These are phyloP conservation scores for Calosoma granatense DNA, from an alignment of 1,140 invertebrate species.

Conservation along the genomic window DNA sequence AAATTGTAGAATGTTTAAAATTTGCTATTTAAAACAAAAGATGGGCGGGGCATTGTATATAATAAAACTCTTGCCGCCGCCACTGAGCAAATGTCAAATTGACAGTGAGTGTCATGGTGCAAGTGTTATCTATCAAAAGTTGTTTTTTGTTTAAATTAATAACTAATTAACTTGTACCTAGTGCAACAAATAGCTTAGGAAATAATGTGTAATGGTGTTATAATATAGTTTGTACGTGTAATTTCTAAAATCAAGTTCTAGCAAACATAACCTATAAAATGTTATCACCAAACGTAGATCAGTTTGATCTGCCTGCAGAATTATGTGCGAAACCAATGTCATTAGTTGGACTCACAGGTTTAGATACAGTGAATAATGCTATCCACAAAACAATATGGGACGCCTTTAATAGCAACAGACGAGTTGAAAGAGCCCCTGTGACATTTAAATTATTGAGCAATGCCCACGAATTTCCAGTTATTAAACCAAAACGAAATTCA, in stretches of 20 bases:
- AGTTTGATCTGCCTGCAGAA: slow-evolving; percentile 57
- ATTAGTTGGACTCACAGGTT: slow-evolving; percentile 72
- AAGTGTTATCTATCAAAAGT: too few species aligned
- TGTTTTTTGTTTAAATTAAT: too few species aligned
- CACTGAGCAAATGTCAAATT: background rate
- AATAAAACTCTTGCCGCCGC: background rate
- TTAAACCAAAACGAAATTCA: slow-evolving; percentile 81
- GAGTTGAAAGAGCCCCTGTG: slow-evolving; percentile 70
- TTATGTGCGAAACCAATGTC: slow-evolving; percentile 69
- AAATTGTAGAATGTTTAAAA: too few species aligned
- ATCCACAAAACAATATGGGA: slow-evolving; percentile 89
- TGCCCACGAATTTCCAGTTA: slow-evolving; percentile 77
- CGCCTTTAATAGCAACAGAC: slow-evolving; percentile 71
- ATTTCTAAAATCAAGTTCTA: too few species aligned
- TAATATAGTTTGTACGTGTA: too few species aligned
- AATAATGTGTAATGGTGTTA: too few species aligned
- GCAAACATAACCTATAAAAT: background rate
- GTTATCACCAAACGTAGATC: background rate
- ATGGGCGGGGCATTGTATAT: too few species aligned
- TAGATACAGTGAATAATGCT: slow-evolving; percentile 75
- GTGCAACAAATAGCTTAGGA: too few species aligned
- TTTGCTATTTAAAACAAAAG: too few species aligned
- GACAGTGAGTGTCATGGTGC: background rate
- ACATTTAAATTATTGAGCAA: slow-evolving; percentile 71
- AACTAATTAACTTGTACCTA: too few species aligned